Evolutionary conservation across 2,888 invertebrate genomes (phyloP), one percentile per base, ranked within the genome.

Genomic region (Parnassius orleans): DNA sequence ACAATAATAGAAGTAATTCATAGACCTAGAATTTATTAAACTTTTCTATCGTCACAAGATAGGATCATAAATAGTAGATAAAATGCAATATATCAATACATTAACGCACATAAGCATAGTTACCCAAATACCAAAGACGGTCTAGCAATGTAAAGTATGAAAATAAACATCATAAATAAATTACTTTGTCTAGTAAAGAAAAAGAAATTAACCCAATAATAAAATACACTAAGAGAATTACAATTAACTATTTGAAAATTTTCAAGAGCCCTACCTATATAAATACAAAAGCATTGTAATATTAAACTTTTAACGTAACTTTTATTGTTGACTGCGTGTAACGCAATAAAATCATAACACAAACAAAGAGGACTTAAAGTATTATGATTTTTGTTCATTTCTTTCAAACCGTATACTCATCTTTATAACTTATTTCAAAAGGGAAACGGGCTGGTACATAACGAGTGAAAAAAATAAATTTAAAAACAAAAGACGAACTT

Each of bases 251-350:
- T 54, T 58, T n/a, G 54, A 57, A 43, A 12, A 44, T 53, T 61
- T 52, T 61, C n/a, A 47, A 59, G 19, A 33, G 24, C 15, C 58
- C 51, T 51, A 41, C 58, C 46, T 51, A 41, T 44, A 44, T 33
- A 59, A 63, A 66, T 67, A 69, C 66, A 66, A 69, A 70, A 68
- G 56, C 63, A 61, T 70, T 67, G 68, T 62, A 67, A 68, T 69
- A 69, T 70, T 68, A 69, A 71, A 71, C 68, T 66, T 60, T 67
- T 69, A 65, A 69, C 62, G 58, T 12, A 53, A 12, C 62, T 47
- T 11, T 44, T 54, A 33, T 57, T 47, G 53, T 33, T 58, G 50
- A 46, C 43, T 41, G 54, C 58, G 58, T 54, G 15, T n/a, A 50
- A 54, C 46, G 54, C 44, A 24, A 53, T 24, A 57, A 52, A 43